Conservation (phyloP, 2,888 invertebrate genomes). For the Heliconius aoede region DNA sequence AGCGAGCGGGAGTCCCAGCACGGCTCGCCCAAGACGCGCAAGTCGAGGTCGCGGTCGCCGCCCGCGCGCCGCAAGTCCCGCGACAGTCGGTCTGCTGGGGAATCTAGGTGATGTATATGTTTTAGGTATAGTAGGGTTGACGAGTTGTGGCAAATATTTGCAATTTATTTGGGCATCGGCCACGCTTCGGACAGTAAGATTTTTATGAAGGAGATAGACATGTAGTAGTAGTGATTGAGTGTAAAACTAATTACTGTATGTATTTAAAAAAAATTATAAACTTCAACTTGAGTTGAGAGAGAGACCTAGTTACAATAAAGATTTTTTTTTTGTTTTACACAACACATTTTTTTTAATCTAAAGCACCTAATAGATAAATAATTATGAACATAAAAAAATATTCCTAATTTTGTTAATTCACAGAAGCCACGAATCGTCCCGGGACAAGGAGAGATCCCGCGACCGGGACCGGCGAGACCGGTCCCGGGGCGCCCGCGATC, state of each 20-base stretch:
- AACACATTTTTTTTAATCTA: background rate
- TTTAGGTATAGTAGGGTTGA: background rate
- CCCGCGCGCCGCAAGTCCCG: conserved; percentile 70
- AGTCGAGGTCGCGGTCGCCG: conserved; percentile 53
- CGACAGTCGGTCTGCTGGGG: conserved; percentile 74
- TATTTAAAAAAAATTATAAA: too few species aligned
- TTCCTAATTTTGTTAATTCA: background rate
- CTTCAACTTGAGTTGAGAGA: too few species aligned
- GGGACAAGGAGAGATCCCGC: conserved; percentile 71
- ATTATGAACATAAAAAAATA: background rate
- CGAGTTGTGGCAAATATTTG: background rate
- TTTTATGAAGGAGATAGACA: too few species aligned
- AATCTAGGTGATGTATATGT: conserved; percentile 62
- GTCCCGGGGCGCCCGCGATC: conserved; percentile 65
- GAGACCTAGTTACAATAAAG: too few species aligned
- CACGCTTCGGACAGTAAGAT: too few species aligned
- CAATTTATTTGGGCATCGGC: too few species aligned
- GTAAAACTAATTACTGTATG: too few species aligned
- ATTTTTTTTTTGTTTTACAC: background rate
- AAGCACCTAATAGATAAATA: background rate
- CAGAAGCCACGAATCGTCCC: conserved; percentile 59
- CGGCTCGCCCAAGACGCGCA: conserved; percentile 65
- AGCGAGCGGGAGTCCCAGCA: conserved; percentile 72
- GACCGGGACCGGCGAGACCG: conserved; percentile 71
- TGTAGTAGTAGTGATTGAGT: too few species aligned